Base-by-base conservation (phyloP, 1,140 invertebrate genomes). In the Formica selysi region DNA sequence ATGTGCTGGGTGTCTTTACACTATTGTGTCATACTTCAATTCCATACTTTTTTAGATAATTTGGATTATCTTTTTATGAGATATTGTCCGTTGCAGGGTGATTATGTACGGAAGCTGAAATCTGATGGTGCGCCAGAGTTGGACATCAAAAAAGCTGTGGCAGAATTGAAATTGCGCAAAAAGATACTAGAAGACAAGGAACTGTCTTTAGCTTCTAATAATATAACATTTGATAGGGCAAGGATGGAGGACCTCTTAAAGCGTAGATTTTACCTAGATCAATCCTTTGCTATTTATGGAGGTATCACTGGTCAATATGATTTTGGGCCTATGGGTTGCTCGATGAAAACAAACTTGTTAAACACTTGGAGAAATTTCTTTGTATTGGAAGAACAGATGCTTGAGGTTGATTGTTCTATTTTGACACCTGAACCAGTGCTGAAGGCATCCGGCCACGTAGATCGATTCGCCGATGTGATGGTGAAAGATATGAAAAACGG, bases 231-330 rank as follows among this genome's bases (percentile, higher is more conserved):
- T 95, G 99, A 99, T 93, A 96, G 99, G 68, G 96, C 97, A 0
- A 98, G 98, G 95, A 98, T 99, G 97, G 99, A 99, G 95, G 99
- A 99, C 96, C 96, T 99, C 6, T 96, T 99, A 3, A 99, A 99
- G 94, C 96, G 99, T 91, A 96, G 99, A 89, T 99, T 99, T 94
- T 99, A 99, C 94, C 99, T 98, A 95, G 99, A 99, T 94, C 99
- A 99, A 93, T 99, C 99, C 0, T 99, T 99, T 96, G 98, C 99
- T 4, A 99, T 99, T 93, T 99, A 99, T 96, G 99, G 99, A 92
- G 99, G 99, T 89, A 97, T 98, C 36, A 97, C 97, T 29, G 97
- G 96, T 2, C 97, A 99, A 89, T 99, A 98, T 96, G 99, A 99
- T 95, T 99, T 99, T 95, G 99, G 99, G 0, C 99, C 99, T 7